Percentiles rank a stretch among this genome's conserved stretches.
Conservation (phyloP, 2,113 vertebrate genomes). For the Montifringilla adamsi region DNA sequence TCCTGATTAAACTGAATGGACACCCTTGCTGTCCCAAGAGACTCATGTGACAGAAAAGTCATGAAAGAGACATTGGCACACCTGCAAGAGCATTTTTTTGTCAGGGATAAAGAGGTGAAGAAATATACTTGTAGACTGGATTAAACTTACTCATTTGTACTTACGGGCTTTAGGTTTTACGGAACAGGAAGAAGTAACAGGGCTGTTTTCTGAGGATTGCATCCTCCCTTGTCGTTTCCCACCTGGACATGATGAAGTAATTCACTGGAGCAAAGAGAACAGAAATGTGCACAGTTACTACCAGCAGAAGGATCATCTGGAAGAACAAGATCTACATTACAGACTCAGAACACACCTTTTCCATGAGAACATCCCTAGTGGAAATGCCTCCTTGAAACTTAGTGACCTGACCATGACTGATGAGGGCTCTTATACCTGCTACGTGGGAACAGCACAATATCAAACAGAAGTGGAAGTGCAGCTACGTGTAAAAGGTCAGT, state of each 20-base stretch:
- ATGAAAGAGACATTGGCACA: rapidly evolving
- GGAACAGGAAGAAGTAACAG: not conserved
- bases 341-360: slow-evolving; percentile 66
- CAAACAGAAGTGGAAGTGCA: not conserved
- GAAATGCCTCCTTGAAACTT: slow-evolving; percentile 74
- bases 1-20: not conserved
- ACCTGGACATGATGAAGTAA: slow-evolving; percentile 37
- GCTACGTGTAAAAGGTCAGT: slow-evolving; percentile 57
- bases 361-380: slow-evolving; percentile 14
- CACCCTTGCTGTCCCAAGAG: not conserved
- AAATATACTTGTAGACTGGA: not conserved
- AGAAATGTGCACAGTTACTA: slow-evolving; percentile 68
- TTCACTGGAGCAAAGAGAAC: slow-evolving; percentile 76
- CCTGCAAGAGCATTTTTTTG: not conserved
- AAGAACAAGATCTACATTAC: not conserved
- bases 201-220: slow-evolving; percentile 54
- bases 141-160: not conserved
- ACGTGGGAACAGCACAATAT: slow-evolving; percentile 22
- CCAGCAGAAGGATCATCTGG: slow-evolving; percentile 10
- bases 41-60: not conserved
- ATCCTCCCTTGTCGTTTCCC: slow-evolving; percentile 69
- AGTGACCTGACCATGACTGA: slow-evolving; percentile 23
- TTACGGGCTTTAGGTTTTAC: not conserved
- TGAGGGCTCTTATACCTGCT: slow-evolving; percentile 69
- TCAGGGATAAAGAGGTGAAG: not conserved